These are phyloP conservation scores for Quadriops clusia DNA, from an alignment of 2,888 invertebrate genomes.

Conservation along the genomic window DNA sequence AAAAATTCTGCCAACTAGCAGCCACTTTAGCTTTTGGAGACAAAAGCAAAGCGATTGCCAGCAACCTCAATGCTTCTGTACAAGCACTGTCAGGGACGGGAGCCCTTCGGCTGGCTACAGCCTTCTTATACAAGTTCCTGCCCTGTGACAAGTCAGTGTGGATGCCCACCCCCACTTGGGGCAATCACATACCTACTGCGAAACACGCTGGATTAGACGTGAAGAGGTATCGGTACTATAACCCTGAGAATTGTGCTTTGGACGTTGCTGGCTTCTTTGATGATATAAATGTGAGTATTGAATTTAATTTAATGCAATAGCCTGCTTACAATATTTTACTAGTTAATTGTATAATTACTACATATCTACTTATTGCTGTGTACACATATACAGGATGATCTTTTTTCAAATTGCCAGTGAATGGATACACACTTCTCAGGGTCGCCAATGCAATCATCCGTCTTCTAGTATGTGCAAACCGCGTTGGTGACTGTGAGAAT, in stretches of 20 bases:
- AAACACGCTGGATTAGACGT: conserved; percentile 75
- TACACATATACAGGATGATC: too few species aligned
- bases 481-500: too few species aligned
- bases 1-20: conserved; percentile 73
- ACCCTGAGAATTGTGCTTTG: conserved; percentile 85
- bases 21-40: conserved; percentile 83
- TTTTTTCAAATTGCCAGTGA: too few species aligned
- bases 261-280: conserved; percentile 82
- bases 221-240: conserved; percentile 88
- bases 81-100: conserved; percentile 96
- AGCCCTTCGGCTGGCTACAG: conserved; percentile 83
- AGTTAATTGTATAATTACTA: too few species aligned
- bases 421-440: too few species aligned
- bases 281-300: conserved; percentile 69
- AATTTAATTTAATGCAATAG: too few species aligned
- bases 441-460: too few species aligned
- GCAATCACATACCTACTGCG: conserved; percentile 93
- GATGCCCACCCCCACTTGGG: conserved; percentile 92
- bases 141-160: conserved; percentile 71
- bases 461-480: too few species aligned
- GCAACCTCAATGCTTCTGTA: conserved; percentile 62
- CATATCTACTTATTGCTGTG: too few species aligned
- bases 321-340: too few species aligned
- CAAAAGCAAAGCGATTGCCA: conserved; percentile 51
- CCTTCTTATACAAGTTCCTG: conserved; percentile 74